Conservation (phyloP, 1,140 invertebrate species). For the Trichoplusia ni region DNA sequence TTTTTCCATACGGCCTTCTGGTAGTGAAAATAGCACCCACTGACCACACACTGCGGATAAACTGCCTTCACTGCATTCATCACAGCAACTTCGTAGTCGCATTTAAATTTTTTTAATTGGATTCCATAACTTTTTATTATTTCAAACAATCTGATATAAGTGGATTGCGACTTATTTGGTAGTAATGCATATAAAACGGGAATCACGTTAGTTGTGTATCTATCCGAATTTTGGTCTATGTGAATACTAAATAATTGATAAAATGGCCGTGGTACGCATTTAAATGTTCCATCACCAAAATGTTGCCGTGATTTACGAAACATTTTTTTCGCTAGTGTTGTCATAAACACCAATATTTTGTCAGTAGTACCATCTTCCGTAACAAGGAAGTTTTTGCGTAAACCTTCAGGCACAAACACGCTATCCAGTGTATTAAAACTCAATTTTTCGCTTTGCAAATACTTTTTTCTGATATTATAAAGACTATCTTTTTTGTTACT, state of each 20-base stretch:
- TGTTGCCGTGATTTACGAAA: constrained; percentile 4
- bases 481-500: constrained; percentile 22
- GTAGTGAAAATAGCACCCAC: constrained; percentile 37
- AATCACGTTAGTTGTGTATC: constrained; percentile 27
- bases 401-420: constrained; percentile 30
- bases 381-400: constrained; percentile 26
- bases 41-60: constrained; percentile 24
- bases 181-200: constrained; percentile 35
- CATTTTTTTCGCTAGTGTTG: constrained; percentile 18
- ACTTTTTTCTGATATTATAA: constrained; percentile 26
- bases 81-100: constrained; percentile 34
- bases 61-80: constrained; percentile 32
- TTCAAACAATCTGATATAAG: constrained; percentile 28
- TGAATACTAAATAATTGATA: constrained; percentile 36
- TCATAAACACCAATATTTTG: constrained; percentile 36
- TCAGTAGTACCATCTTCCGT: constrained; percentile 30
- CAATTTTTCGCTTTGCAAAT: constrained; percentile 16
- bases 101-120: constrained; percentile 32
- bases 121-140: constrained; percentile 27
- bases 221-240: constrained; percentile 17
- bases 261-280: constrained; percentile 31
- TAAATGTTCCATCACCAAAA: constrained; percentile 38
- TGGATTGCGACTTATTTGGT: constrained; percentile 30
- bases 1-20: constrained; percentile 35
- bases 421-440: neutral